Evolutionary conservation across 2,113 vertebrate genomes (phyloP).

Genomic region (Nibea albiflora): DNA sequence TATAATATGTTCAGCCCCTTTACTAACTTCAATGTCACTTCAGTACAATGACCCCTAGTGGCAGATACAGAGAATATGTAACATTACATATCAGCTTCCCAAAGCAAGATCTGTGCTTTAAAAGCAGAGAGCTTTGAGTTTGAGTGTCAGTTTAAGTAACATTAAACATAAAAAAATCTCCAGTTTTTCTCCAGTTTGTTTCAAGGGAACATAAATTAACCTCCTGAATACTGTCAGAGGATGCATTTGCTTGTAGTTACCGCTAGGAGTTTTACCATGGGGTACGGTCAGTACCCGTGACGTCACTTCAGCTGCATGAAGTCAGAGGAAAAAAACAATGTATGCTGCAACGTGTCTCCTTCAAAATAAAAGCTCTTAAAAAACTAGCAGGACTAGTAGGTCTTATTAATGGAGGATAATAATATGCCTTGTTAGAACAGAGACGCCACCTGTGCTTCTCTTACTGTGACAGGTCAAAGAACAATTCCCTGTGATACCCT

Average conservation of each 20-base stretch:
- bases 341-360: background rate
- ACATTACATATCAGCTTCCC: background rate
- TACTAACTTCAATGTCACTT: constrained; percentile 51
- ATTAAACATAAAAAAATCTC: rapidly evolving
- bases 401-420: background rate
- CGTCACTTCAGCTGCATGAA: constrained; percentile 54
- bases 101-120: background rate
- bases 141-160: background rate
- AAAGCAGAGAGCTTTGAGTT: background rate
- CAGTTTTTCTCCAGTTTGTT: background rate
- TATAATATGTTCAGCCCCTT: background rate
- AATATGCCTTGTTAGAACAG: too few relatives aligned
- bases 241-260: background rate
- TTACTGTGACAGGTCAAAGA: background rate
- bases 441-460: background rate
- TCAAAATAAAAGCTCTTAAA: constrained; percentile 47
- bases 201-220: rapidly evolving
- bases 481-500: too few relatives aligned
- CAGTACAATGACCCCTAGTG: constrained; percentile 35
- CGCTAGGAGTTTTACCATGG: background rate
- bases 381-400: background rate
- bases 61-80: background rate
- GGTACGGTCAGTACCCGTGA: constrained; percentile 47
- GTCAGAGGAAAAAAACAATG: background rate
- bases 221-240: background rate